These are phyloP conservation scores for Dromius quadrimaculatus DNA, from an alignment of 2,888 invertebrate species.

Conservation along the genomic window DNA sequence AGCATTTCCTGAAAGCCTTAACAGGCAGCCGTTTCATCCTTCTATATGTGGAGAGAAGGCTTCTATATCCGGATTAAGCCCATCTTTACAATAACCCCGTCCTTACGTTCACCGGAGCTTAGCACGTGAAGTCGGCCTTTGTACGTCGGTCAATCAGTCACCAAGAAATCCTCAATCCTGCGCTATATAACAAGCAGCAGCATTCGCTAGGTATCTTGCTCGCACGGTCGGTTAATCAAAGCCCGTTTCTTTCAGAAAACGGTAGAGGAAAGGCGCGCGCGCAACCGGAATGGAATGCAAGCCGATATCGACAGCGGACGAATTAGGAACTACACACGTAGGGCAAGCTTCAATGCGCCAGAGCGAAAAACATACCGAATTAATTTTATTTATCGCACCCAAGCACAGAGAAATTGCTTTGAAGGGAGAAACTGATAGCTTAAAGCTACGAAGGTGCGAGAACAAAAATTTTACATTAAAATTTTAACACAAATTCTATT, in stretches of 20 bases:
- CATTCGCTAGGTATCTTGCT: slow-evolving; percentile 57
- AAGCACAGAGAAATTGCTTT: slow-evolving; percentile 53
- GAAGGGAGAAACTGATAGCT: no score
- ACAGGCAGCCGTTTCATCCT: no score
- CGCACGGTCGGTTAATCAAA: slow-evolving; percentile 64
- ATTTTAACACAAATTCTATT: no score
- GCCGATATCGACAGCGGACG: slow-evolving; percentile 37
- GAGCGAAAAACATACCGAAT: slow-evolving; percentile 45
- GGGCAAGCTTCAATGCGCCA: not conserved
- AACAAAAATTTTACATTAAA: no score
- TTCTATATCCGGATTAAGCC: slow-evolving; percentile 5
- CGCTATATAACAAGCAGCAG: slow-evolving; percentile 46
- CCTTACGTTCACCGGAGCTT: not conserved
- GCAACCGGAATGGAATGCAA: slow-evolving; percentile 40
- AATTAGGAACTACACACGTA: slow-evolving; percentile 35
- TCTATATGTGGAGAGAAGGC: not conserved
- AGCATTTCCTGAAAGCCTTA: not conserved
- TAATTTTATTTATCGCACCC: slow-evolving; percentile 56
- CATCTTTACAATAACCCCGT: slow-evolving; percentile 6
- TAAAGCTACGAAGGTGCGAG: no score
- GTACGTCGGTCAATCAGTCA: slow-evolving; percentile 42
- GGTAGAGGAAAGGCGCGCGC: slow-evolving; percentile 14
- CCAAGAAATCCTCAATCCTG: slow-evolving; percentile 32
- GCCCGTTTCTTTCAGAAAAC: slow-evolving; percentile 58
- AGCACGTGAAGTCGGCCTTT: slow-evolving; percentile 18